Evolutionary conservation across 2,797 vertebrate genomes (phyloP).

Genomic region (Hypotaenidia okinawae): DNA sequence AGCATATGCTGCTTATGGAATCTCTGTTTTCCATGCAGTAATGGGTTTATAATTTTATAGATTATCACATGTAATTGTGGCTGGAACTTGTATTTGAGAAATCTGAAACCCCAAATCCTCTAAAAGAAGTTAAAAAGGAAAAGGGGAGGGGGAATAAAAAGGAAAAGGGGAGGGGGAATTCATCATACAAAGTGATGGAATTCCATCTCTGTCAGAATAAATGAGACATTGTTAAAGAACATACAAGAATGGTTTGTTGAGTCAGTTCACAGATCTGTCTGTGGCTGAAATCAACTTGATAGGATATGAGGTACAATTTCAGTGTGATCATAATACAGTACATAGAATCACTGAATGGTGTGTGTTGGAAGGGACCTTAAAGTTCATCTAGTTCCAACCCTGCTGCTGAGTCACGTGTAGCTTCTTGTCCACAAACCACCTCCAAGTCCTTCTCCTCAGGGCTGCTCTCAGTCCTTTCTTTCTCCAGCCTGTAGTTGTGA

Average conservation of each 20-base stretch:
- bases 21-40: neutral
- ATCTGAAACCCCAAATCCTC: accelerated
- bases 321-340: neutral
- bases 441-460: too few relatives aligned
- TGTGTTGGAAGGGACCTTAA: too few relatives aligned
- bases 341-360: too few relatives aligned
- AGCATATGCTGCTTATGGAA: neutral
- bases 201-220: neutral
- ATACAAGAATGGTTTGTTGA: neutral
- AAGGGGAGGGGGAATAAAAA: accelerated
- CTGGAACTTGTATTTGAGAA: neutral
- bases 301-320: neutral
- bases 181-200: neutral
- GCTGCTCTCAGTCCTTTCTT: too few relatives aligned
- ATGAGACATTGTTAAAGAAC: neutral
- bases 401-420: too few relatives aligned
- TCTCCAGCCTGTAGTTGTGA: too few relatives aligned
- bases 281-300: neutral
- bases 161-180: too few relatives aligned
- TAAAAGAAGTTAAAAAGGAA: neutral
- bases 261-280: neutral
- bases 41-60: neutral
- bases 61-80: neutral
- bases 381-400: too few relatives aligned
- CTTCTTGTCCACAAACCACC: too few relatives aligned